A percentile compares a stretch with the other conserved stretches of the same genome.
Conservation (phyloP, 2,113 vertebrate species). For the Gallinago undulata region DNA sequence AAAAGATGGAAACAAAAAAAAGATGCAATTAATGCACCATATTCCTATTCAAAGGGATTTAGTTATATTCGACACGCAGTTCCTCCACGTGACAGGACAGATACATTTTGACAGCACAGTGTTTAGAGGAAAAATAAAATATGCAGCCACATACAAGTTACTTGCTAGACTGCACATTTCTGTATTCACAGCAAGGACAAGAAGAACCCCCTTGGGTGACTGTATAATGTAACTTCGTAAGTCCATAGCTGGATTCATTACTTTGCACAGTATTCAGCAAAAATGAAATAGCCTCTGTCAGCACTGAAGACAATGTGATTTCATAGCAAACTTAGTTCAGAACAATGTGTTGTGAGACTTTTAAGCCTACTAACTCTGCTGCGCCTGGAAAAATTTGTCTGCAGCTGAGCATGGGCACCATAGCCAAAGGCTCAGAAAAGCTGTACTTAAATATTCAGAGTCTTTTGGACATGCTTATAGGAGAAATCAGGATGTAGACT, state of each 20-base stretch:
- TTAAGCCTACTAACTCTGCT: background rate
- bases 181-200: constrained; percentile 28
- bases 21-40: background rate
- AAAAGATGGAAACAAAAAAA: background rate
- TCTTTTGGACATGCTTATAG: background rate
- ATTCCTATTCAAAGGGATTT: background rate
- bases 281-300: constrained; percentile 13
- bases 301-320: constrained; percentile 15
- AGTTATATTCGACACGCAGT: background rate
- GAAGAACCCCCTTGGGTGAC: constrained; percentile 53
- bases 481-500: background rate
- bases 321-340: constrained; percentile 2
- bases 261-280: constrained; percentile 26
- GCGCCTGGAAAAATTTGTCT: background rate
- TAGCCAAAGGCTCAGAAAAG: background rate
- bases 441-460: background rate
- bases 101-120: background rate
- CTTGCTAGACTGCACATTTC: constrained; percentile 43
- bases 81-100: background rate
- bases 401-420: background rate
- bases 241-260: constrained; percentile 33
- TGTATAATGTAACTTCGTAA: constrained; percentile 43
- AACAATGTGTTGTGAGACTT: background rate
- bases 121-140: constrained; percentile 45
- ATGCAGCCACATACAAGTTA: constrained; percentile 40